Conservation (phyloP, 2,888 invertebrate species). For the Agapostemon virescens region DNA sequence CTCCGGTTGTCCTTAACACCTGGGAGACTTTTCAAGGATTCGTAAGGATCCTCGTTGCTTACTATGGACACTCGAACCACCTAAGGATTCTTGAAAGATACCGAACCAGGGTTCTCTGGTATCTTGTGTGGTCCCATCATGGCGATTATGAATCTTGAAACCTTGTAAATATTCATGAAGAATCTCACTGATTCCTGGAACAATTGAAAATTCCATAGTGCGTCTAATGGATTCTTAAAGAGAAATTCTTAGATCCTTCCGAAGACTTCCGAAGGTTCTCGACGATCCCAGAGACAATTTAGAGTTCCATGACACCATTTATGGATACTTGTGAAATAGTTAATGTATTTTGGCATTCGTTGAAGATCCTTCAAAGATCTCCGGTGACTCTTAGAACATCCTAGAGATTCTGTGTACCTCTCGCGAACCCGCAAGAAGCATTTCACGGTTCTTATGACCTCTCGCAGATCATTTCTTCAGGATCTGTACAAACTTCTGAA, state of each 20-base stretch:
- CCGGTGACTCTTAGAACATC: not conserved
- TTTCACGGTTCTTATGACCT: not conserved
- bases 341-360: not conserved
- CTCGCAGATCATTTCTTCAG: too few relatives aligned
- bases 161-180: not conserved
- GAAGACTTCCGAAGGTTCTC: not conserved
- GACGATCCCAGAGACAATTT: not conserved
- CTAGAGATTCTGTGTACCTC: not conserved
- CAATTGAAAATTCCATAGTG: not conserved
- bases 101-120: not conserved
- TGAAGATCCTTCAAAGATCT: not conserved
- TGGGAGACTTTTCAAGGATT: not conserved
- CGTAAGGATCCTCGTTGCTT: not conserved
- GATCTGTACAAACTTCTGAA: not conserved
- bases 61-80: not conserved
- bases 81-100: not conserved
- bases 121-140: not conserved
- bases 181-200: not conserved
- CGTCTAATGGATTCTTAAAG: not conserved
- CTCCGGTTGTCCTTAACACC: not conserved
- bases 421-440: not conserved
- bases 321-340: not conserved
- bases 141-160: not conserved
- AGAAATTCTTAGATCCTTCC: not conserved
- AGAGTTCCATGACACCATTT: not conserved